These are phyloP conservation scores for Alfaro cultratus DNA, from an alignment of 2,797 vertebrate species.

Conservation along the genomic window DNA sequence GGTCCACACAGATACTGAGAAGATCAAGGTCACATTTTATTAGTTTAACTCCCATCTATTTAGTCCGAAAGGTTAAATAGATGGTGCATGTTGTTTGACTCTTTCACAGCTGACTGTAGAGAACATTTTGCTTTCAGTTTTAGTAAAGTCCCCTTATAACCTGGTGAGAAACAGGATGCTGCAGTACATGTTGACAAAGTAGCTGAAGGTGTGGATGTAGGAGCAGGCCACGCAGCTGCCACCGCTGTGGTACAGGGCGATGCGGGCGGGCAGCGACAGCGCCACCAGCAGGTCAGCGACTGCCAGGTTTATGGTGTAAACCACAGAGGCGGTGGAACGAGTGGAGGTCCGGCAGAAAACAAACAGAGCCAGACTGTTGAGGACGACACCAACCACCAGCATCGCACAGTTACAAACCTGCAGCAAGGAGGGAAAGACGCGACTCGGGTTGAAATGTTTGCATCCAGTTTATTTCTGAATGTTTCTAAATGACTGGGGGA, in stretches of 20 bases:
- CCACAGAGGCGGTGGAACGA: conserved; percentile 86
- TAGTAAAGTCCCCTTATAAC: conserved; percentile 26
- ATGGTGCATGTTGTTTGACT: too few relatives aligned
- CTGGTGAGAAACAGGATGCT: conserved; percentile 93
- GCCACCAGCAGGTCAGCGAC: conserved; percentile 94
- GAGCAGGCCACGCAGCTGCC: conserved; percentile 84
- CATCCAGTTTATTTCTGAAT: neutral
- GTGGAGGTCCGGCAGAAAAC: conserved; percentile 90
- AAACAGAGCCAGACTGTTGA: conserved; percentile 90
- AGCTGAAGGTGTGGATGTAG: conserved; percentile 90
- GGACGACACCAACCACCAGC: conserved; percentile 87
- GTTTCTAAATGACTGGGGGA: neutral
- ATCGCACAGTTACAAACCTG: conserved; percentile 85
- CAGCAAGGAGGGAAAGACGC: neutral
- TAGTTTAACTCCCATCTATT: neutral
- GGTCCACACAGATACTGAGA: conserved; percentile 91
- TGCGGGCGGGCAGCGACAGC: conserved; percentile 89
- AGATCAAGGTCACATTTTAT: neutral
- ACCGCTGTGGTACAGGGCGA: conserved; percentile 87
- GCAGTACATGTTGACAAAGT: conserved; percentile 98
- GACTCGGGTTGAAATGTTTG: neutral
- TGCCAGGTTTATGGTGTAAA: conserved; percentile 93
- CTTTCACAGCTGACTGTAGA: too few relatives aligned
- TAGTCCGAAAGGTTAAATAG: too few relatives aligned
- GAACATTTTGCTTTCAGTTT: neutral